Percentiles rank a stretch among this genome's conserved stretches.
These are phyloP conservation scores for Phoenoteleia sp. DNA, from an alignment of 2,888 invertebrate species.

Conservation along the genomic window DNA sequence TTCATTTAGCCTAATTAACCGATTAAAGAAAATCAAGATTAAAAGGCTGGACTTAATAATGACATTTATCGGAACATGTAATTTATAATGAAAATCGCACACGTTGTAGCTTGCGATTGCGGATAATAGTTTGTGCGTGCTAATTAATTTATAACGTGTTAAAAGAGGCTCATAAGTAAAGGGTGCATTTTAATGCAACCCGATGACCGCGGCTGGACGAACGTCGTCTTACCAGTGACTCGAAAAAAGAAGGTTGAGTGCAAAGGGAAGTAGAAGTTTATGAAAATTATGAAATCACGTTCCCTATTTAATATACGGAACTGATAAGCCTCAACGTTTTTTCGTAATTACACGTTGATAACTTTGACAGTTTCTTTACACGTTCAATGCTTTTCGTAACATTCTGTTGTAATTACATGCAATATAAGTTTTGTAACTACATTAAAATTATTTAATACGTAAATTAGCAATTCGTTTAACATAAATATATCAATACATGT, in stretches of 20 bases:
- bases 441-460: too few relatives aligned
- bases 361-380: too few relatives aligned
- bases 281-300: constrained; percentile 46
- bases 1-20: not conserved
- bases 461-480: too few relatives aligned
- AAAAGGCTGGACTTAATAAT: constrained; percentile 10
- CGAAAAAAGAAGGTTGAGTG: not conserved
- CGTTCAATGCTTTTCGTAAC: too few relatives aligned
- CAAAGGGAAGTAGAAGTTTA: constrained; percentile 16
- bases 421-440: too few relatives aligned
- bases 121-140: constrained; percentile 41
- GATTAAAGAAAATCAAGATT: constrained; percentile 3
- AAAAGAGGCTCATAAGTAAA: constrained; percentile 42
- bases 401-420: too few relatives aligned
- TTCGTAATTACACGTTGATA: not conserved
- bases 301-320: not conserved
- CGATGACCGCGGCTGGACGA: constrained; percentile 26
- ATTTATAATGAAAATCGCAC: constrained; percentile 32
- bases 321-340: not conserved
- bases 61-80: constrained; percentile 33
- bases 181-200: constrained; percentile 83
- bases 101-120: constrained; percentile 26
- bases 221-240: not conserved
- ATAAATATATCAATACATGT: too few relatives aligned
- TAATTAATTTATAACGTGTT: constrained; percentile 68